Evolutionary conservation across 1,140 invertebrate species (phyloP), one percentile per base, ranked within the genome.

Genomic region (Pristionchus pacificus): DNA sequence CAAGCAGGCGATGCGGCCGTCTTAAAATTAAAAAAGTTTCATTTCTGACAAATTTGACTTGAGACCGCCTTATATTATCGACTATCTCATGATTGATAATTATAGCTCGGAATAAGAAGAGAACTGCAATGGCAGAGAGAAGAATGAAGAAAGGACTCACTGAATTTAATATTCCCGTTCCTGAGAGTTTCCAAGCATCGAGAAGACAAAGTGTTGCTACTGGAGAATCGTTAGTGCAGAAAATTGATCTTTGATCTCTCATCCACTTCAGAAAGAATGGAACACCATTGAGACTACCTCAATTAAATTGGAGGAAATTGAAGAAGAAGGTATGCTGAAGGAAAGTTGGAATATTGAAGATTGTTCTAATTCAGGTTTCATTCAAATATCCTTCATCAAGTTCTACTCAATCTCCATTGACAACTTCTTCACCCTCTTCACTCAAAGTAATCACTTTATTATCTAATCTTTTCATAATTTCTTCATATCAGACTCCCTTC

Each of bases 61-160:
- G n/a, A n/a, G n/a, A n/a, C n/a, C n/a, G n/a, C n/a, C n/a, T n/a
- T n/a, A n/a, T n/a, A n/a, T n/a, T n/a, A n/a, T n/a, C n/a, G n/a
- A n/a, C n/a, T n/a, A n/a, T n/a, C n/a, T n/a, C n/a, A n/a, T n/a
- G n/a, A n/a, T n/a, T n/a, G n/a, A n/a, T n/a, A n/a, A n/a, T n/a
- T n/a, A n/a, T n/a, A n/a, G 75, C 74, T 1, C 38, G 70, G 30
- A 77, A 77, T 65, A 77, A 77, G 65, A 77, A 77, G 31, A 57
- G 76, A 24, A 67, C 70, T 0, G 76, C 76, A 14, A 72, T 73
- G 76, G 75, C 75, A 14, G 76, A 77, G 58, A 24, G 76, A 2
- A 62, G 76, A 13, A 60, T 77, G 65, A 77, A 69, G 38, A 77
- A 77, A 25, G 71, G 72, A 31, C 63, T 76, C 14, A 62, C 62